Evolutionary conservation across 2,888 invertebrate species (phyloP), one percentile per base, ranked within the genome.

Genomic region (Galeopsomyia nigrocyanea): DNA sequence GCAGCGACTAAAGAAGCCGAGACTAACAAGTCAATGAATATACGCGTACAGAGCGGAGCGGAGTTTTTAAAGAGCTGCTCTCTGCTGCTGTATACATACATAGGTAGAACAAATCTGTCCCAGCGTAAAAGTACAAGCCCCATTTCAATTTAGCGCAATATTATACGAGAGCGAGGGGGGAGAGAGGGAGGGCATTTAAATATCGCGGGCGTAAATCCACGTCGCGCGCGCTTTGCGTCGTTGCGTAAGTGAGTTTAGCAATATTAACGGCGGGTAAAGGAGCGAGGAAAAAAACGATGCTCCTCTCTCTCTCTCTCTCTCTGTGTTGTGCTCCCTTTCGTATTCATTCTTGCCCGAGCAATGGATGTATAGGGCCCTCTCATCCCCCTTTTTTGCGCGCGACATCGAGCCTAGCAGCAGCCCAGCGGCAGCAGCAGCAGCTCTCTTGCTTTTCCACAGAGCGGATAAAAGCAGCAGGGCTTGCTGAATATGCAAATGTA

Each of bases 401-500:
- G 72, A 64, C 62, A 60, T 31, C 53, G 63, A 71, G 39, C 51
- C 58, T n/a, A n/a, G n/a, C 39, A n/a, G 17, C 49, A 39, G 39
- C 49, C 26, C 26, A 3, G 47, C 26, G 5, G 47, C 47, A 21
- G 19, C 26, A 3, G 47, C 26, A 26, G 47, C 47, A 21, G 19
- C 51, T 63, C 64, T 64, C 65, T 64, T 26, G 26, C n/a, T 22
- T 31, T 58, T 14, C 39, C 17, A 21, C 21, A 19, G 21, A 51
- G 14, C n/a, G 26, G 17, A 16, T 22, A 22, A 62, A 62, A 50
- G 26, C 22, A 26, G 46, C 26, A 17, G 69, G 39, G 26, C 68
- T 71, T 53, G 65, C 39, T 72, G 77, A 77, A 85, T 83, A 85
- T 86, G 85, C 85, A 86, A 86, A 86, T 85, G 84, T 84, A 85